A percentile compares a stretch with the other conserved stretches of the same genome.
These are phyloP conservation scores for Hycleus phaleratus DNA, from an alignment of 1,140 invertebrate genomes.

Conservation along the genomic window DNA sequence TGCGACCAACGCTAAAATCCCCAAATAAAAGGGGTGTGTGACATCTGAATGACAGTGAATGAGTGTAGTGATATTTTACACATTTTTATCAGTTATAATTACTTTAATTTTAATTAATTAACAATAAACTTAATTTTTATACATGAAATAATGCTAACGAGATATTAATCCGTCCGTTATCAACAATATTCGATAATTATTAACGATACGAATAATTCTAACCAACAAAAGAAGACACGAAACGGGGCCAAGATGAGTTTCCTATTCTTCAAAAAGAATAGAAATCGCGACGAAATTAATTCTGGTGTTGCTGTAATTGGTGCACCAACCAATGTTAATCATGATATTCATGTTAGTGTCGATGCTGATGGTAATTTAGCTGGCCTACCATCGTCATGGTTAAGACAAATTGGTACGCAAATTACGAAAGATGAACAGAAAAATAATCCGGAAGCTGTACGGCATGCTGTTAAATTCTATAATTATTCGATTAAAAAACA, in stretches of 20 bases:
- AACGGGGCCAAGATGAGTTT: neutral
- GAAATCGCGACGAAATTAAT: neutral
- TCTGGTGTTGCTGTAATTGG: conserved; percentile 46
- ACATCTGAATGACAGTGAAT: too few relatives aligned
- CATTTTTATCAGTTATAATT: too few relatives aligned
- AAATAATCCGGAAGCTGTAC: conserved; percentile 83
- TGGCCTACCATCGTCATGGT: conserved; percentile 71
- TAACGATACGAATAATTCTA: too few relatives aligned
- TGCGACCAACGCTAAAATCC: too few relatives aligned
- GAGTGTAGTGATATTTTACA: too few relatives aligned
- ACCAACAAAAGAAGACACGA: too few relatives aligned
- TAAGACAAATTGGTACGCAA: conserved; percentile 65
- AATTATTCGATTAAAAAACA: conserved; percentile 77
- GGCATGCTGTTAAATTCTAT: conserved; percentile 88
- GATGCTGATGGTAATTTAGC: conserved; percentile 67
- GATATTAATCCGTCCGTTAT: too few relatives aligned
- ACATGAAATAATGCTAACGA: too few relatives aligned
- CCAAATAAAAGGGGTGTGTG: too few relatives aligned
- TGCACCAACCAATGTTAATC: conserved; percentile 66
- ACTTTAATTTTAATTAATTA: too few relatives aligned
- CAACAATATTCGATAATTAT: too few relatives aligned
- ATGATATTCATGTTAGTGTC: conserved; percentile 77
- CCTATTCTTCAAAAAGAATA: neutral
- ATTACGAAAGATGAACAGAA: conserved; percentile 83
- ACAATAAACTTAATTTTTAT: too few relatives aligned